Conservation (phyloP, 2,888 invertebrate genomes). For the Ptychoptera contaminata region DNA sequence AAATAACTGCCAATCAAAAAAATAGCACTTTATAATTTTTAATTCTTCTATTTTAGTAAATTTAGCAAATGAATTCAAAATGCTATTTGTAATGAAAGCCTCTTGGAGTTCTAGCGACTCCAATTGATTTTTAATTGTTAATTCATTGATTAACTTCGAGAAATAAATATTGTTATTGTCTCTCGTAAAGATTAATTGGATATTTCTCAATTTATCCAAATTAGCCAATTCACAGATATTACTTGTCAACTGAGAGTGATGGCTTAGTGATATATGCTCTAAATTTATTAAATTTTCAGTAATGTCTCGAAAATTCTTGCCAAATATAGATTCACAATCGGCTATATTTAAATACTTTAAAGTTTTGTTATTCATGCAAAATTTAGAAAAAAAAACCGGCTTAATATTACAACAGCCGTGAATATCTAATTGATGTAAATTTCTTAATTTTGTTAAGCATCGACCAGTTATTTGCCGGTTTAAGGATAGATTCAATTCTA, state of each 20-base stretch:
- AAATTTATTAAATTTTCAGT: slow-evolving; percentile 4
- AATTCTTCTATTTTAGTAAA: slow-evolving; percentile 2
- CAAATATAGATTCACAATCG: slow-evolving; percentile 8
- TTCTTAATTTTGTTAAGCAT: slow-evolving; percentile 7
- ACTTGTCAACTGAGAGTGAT: too few species aligned
- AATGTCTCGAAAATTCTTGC: slow-evolving; percentile 1
- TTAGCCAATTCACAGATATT: slow-evolving; percentile 2
- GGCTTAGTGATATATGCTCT: slow-evolving; percentile 6
- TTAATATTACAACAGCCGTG: slow-evolving; percentile 9
- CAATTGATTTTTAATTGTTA: background rate
- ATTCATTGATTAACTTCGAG: slow-evolving; percentile 2
- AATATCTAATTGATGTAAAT: slow-evolving; percentile 7
- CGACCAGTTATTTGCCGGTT: slow-evolving; percentile 9
- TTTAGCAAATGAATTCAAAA: background rate
- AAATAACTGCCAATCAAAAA: too few species aligned
- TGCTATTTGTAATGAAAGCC: background rate
- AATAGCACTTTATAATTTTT: too few species aligned
- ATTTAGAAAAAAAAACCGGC: slow-evolving; percentile 6
- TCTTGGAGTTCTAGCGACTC: background rate
- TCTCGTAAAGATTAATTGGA: background rate
- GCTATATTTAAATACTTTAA: slow-evolving; percentile 9
- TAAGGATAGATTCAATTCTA: slow-evolving; percentile 7
- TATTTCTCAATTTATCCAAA: slow-evolving; percentile 4
- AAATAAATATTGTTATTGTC: background rate
- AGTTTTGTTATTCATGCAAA: slow-evolving; percentile 5